These are phyloP conservation scores for Synanthedon vespiformis DNA, from an alignment of 2,888 invertebrate species.

Conservation along the genomic window DNA sequence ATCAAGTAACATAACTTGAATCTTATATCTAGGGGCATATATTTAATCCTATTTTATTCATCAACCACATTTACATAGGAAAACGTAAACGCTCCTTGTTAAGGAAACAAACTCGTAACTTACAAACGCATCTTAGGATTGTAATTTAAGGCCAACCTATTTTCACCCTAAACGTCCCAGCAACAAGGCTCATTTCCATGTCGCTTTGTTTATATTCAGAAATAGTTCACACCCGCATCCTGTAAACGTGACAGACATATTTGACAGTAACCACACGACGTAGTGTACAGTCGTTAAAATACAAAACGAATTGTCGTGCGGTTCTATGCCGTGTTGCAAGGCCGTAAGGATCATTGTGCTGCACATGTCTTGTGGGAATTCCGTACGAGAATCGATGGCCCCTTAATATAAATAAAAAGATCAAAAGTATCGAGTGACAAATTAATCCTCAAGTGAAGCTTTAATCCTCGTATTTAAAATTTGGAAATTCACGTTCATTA, in stretches of 20 bases:
- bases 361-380: background rate
- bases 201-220: background rate
- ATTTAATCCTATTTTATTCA: no score
- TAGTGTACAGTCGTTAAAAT: background rate
- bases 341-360: background rate
- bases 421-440: background rate
- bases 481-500: no score
- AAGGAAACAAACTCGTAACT: background rate
- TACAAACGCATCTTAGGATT: background rate
- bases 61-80: no score
- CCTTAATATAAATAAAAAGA: background rate
- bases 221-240: constrained; percentile 12
- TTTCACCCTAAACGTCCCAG: background rate
- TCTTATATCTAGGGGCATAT: no score
- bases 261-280: constrained; percentile 1
- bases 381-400: background rate
- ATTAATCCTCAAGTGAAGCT: no score
- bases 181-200: background rate
- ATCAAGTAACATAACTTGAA: no score
- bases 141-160: background rate
- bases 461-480: no score
- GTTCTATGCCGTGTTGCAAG: background rate
- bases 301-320: background rate
- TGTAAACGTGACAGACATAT: constrained; percentile 23
- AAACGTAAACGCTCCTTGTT: no score